phyloP scores from a whole-genome alignment of 2,888 invertebrate species.

The Furcula furcula region DNA sequence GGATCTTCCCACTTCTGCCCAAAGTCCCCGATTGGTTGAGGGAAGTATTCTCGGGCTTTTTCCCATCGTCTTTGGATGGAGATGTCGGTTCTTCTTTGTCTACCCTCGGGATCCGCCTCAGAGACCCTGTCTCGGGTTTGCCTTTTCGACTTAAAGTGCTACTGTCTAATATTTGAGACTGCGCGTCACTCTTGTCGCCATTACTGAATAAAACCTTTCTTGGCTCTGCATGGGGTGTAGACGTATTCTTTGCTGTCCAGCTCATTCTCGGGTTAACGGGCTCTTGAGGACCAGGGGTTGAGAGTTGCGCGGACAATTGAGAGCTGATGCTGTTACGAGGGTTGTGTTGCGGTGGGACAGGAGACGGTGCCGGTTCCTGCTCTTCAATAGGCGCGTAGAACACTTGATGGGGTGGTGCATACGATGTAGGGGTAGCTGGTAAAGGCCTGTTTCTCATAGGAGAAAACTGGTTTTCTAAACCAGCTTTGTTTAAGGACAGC shows the following conservation, averaged over 20 bases:
- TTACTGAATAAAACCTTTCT: conserved; percentile 60
- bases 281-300: conserved; percentile 75
- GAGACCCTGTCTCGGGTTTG: conserved; percentile 78
- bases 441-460: conserved; percentile 85
- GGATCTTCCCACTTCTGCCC: conserved; percentile 84
- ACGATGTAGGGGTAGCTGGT: conserved; percentile 82
- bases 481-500: conserved; percentile 88
- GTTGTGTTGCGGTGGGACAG: conserved; percentile 67
- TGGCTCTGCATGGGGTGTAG: conserved; percentile 70
- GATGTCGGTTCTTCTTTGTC: conserved; percentile 60
- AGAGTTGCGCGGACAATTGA: conserved; percentile 71
- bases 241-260: conserved; percentile 76
- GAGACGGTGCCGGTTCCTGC: conserved; percentile 74
- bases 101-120: conserved; percentile 60
- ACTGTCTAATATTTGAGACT: conserved; percentile 59
- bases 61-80: conserved; percentile 63
- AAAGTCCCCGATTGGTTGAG: conserved; percentile 71
- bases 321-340: conserved; percentile 77
- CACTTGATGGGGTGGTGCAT: conserved; percentile 69
- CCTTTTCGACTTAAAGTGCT: conserved; percentile 69
- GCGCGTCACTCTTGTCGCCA: conserved; percentile 58
- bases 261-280: conserved; percentile 74
- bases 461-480: conserved; percentile 74
- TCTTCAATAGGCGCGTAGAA: conserved; percentile 79
- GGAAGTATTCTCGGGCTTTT: conserved; percentile 56